Conservation (phyloP, 2,113 vertebrate genomes). For the Clarias magur region DNA sequence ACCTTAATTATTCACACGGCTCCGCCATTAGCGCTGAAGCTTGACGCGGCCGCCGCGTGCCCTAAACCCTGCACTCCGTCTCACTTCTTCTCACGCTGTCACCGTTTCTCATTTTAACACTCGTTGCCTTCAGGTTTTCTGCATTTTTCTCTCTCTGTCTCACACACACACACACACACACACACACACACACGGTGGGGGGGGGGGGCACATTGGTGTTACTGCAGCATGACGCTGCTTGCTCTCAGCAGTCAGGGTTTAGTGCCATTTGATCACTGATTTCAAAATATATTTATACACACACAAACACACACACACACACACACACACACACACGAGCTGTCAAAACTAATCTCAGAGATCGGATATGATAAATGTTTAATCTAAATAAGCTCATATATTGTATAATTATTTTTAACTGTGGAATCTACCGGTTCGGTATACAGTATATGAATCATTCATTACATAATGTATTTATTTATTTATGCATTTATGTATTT, state of each 20-base stretch:
- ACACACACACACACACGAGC: not conserved
- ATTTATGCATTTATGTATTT: not conserved
- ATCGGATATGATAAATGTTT: not conserved
- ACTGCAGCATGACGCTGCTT: not conserved
- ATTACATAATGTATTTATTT: not conserved
- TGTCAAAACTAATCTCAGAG: not conserved
- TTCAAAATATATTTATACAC: not conserved
- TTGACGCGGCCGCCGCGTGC: conserved; percentile 45
- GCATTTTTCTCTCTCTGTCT: conserved; percentile 10
- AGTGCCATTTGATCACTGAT: not conserved
- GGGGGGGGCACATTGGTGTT: not conserved
- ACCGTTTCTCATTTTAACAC: not conserved
- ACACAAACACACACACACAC: not conserved
- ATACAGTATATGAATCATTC: not conserved
- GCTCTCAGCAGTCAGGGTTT: not conserved
- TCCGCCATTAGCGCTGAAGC: conserved; percentile 52
- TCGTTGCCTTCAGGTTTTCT: not conserved
- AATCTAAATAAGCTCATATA: not conserved
- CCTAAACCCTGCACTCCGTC: conserved; percentile 7
- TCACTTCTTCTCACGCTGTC: conserved; percentile 3
- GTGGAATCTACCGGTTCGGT: too few species aligned
- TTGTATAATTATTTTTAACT: too few species aligned
- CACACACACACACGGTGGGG: not conserved
- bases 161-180: not conserved
- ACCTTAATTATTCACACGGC: conserved; percentile 62